Evolutionary conservation across 1,140 invertebrate species (phyloP).

Genomic region (Mercenaria mercenaria): DNA sequence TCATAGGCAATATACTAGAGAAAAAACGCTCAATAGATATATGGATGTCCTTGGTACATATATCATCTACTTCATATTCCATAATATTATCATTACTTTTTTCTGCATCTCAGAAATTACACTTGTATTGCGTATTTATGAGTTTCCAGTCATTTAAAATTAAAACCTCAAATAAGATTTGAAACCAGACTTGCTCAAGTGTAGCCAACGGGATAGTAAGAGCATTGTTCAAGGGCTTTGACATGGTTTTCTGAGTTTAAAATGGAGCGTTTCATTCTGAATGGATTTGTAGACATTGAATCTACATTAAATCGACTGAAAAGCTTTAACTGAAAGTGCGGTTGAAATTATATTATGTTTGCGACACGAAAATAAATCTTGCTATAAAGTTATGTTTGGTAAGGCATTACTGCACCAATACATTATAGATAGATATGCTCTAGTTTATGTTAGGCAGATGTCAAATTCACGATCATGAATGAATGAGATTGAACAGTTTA

Average conservation of each 20-base stretch:
- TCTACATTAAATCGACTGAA: constrained; percentile 45
- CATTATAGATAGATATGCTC: background rate
- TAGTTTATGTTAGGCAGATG: constrained; percentile 9
- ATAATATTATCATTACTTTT: background rate
- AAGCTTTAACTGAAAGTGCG: constrained; percentile 12
- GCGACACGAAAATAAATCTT: background rate
- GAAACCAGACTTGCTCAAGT: background rate
- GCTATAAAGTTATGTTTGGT: background rate
- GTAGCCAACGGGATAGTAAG: background rate
- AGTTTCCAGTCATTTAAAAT: constrained; percentile 11
- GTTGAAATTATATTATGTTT: background rate
- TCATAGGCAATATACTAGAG: too few species aligned
- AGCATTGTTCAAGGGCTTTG: constrained; percentile 29
- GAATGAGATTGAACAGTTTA: background rate
- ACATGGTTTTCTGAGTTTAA: constrained; percentile 27
- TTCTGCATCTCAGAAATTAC: background rate
- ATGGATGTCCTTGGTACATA: background rate
- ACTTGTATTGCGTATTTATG: constrained; percentile 20
- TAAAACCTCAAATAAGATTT: constrained; percentile 39
- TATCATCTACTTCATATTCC: background rate
- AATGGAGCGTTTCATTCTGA: constrained; percentile 31
- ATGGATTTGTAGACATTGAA: constrained; percentile 35
- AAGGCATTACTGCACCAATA: background rate
- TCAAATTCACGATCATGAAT: background rate
- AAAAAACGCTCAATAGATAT: too few species aligned